phyloP scores from a whole-genome alignment of 2,113 vertebrate species.

The Strigops habroptila region DNA sequence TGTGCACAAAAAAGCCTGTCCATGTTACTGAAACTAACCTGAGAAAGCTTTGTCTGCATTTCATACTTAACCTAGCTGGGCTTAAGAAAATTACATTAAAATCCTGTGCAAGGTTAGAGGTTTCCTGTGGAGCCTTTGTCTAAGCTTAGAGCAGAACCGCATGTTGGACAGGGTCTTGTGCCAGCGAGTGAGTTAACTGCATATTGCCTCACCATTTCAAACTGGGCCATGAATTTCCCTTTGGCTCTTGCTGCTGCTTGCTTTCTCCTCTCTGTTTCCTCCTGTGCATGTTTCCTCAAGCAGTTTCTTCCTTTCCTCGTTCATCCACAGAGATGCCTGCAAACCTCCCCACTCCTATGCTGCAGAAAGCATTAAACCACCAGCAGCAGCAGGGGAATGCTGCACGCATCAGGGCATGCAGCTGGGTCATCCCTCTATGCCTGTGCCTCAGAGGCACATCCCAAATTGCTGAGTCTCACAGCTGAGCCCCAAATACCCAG shows the following conservation, averaged over 20 bases:
- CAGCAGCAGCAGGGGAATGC: not conserved
- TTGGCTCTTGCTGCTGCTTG: not conserved
- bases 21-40: not conserved
- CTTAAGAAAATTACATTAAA: not conserved
- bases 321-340: not conserved
- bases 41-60: not conserved
- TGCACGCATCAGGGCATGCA: not conserved
- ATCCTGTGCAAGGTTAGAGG: not conserved
- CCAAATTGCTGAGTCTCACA: not conserved
- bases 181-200: not conserved
- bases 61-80: not conserved
- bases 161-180: not conserved
- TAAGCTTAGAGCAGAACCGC: not conserved
- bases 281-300: not conserved
- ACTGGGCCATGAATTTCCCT: not conserved
- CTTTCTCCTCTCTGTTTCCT: not conserved
- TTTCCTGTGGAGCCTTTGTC: not conserved
- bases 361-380: not conserved
- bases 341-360: not conserved
- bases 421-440: not conserved
- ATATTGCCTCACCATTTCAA: not conserved
- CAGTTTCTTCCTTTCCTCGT: not conserved
- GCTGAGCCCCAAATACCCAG: not conserved
- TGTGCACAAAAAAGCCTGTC: not conserved
- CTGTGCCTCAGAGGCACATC: not conserved